Evolutionary conservation across 2,888 invertebrate genomes (phyloP), one percentile per base, ranked within the genome.

Genomic region (Machimus atricapillus): DNA sequence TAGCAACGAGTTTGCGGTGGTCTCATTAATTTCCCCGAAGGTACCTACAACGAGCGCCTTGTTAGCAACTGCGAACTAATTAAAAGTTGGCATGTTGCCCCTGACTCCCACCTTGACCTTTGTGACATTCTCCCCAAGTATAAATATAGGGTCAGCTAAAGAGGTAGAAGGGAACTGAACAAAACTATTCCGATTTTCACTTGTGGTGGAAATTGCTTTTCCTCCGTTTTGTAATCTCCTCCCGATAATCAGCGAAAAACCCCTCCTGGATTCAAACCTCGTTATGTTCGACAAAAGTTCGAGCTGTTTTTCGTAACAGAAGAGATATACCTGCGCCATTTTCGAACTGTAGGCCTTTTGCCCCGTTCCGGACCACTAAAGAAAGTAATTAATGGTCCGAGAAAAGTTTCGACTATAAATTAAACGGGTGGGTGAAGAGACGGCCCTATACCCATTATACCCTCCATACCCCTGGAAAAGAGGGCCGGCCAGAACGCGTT

Each of bases 351-450:
- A 43, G 43, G 37, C 40, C 19, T 78, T 78, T 40, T 7, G 23
- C 40, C 27, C 40, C 5, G 23, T 78, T 40, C 46, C 14, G 14
- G 2, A n/a, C n/a, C 78, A 46, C 23, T 43, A 40, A 43, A 43
- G 43, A 78, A 78, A 78, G 78, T 78, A 78, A 78, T 78, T 78
- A 78, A 78, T 78, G 78, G 23, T 37, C 78, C 78, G 40, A 40
- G 78, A 46, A 78, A 78, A 78, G 43, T 78, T 78, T 78, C 78
- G 78, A 78, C 78, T 78, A 78, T 78, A 78, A 78, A 78, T 78
- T 78, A 78, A 78, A 43, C 43, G 43, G 78, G 12, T 66, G 9
- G 19, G 12, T 23, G 27, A 14, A 19, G 19, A 23, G 43, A 78
- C 23, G 43, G 23, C 23, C 6, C 7, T 2, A 56, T 56, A 8